A percentile compares a stretch with the other conserved stretches of the same genome.
Conservation (phyloP, 1,140 invertebrate species). For the Mya arenaria region DNA sequence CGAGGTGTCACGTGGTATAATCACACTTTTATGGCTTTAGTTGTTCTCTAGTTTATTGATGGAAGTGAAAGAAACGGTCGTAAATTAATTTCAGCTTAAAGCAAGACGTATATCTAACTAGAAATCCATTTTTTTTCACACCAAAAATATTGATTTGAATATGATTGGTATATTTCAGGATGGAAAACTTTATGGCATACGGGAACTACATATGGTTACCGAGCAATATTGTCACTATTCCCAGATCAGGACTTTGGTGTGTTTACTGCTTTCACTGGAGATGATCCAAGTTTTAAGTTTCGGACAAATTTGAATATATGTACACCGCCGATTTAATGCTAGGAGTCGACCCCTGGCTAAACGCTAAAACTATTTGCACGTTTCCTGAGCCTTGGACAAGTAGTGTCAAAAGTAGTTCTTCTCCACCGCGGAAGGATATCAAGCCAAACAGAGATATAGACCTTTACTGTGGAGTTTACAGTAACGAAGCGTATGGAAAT, state of each 20-base stretch:
- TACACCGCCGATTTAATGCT: constrained; percentile 64
- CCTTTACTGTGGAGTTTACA: too few species aligned
- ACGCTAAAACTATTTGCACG: constrained; percentile 58
- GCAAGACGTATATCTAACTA: too few species aligned
- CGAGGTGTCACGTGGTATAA: too few species aligned
- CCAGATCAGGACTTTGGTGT: constrained; percentile 63
- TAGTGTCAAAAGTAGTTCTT: too few species aligned
- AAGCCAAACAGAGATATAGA: too few species aligned
- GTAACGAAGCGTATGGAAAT: constrained; percentile 21
- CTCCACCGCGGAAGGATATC: too few species aligned
- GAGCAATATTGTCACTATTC: constrained; percentile 59
- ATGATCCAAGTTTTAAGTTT: constrained; percentile 57
- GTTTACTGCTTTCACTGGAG: constrained; percentile 59
- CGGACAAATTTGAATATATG: constrained; percentile 56
- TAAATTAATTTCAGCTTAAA: too few species aligned
- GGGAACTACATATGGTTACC: constrained; percentile 66
- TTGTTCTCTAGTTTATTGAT: too few species aligned
- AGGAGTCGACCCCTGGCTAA: constrained; percentile 63
- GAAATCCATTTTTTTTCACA: too few species aligned
- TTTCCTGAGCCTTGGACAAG: constrained; percentile 53
- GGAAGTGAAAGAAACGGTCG: too few species aligned
- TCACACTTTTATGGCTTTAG: too few species aligned
- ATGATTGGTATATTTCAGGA: constrained; percentile 56
- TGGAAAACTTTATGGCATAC: constrained; percentile 55
- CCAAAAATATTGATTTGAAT: too few species aligned